Evolutionary conservation across 2,797 vertebrate genomes (phyloP).

Genomic region (Hipposideros larvatus): DNA sequence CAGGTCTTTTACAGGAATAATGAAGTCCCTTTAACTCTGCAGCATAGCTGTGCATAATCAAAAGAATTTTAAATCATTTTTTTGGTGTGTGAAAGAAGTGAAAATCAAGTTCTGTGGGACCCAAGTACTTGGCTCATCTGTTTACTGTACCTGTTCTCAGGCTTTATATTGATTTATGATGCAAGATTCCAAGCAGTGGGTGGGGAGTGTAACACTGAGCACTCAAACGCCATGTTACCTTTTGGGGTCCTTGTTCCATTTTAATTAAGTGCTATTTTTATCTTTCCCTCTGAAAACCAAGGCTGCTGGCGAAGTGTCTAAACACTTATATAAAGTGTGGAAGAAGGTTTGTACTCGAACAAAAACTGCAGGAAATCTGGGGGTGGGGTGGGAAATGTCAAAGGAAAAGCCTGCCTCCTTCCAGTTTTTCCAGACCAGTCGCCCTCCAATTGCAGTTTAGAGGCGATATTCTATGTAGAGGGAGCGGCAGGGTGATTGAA

Average conservation of each 20-base stretch:
- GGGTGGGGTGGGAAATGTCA: background rate
- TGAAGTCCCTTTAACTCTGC: background rate
- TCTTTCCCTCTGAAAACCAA: conserved; percentile 90
- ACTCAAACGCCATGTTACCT: background rate
- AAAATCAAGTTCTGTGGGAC: background rate
- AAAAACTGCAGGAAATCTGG: conserved; percentile 27
- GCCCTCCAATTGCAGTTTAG: background rate
- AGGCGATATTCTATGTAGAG: background rate
- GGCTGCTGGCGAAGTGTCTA: conserved; percentile 92
- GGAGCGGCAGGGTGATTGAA: background rate
- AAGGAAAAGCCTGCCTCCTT: background rate
- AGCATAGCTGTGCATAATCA: background rate
- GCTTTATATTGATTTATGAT: background rate
- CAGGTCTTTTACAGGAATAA: background rate
- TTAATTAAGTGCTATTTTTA: conserved; percentile 79
- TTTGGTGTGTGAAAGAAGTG: background rate
- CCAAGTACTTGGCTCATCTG: background rate
- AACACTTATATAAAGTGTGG: conserved; percentile 97
- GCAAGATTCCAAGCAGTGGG: background rate
- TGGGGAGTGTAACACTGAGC: background rate
- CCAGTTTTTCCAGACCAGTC: background rate
- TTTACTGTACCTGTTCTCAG: background rate
- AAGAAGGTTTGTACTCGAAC: conserved; percentile 96
- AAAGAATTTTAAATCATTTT: background rate
- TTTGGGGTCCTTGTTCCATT: conserved; percentile 44